Base-by-base conservation (phyloP, 2,797 vertebrate species). In the Cyclura pinguis region DNA sequence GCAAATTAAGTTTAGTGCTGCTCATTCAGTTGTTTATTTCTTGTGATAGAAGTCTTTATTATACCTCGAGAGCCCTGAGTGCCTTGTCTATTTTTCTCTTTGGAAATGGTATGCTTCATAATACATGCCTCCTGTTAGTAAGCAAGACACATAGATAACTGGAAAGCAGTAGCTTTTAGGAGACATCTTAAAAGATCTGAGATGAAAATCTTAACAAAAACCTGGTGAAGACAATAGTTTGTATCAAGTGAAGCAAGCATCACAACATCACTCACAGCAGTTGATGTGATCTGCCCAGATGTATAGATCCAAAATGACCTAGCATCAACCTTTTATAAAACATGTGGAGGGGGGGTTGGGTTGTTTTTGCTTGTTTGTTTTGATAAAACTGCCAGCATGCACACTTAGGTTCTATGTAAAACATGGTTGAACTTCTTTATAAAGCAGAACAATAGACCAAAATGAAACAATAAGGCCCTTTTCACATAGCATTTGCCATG, bases 1-100 rank as follows among this genome's bases (percentile, higher is more conserved):
- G 97, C 96, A 96, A 97, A 97, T 97, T 97, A 97, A 97, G 96
- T 96, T 97, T 97, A 97, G 96, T 97, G 97, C 96, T 94, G 95
- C 95, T 97, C 97, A 96, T 96, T 95, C 95, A 95, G 95, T 95
- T 97, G 96, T 96, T 97, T 97, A 96, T 96, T 95, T 94, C 94
- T 96, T 87, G 93, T 93, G 96, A 95, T 96, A 94, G 94, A 97
- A 96, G 96, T 96, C 96, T 97, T 96, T 96, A 97, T 97, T 96
- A 93, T 93, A 95, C 86, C 94, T 96, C 93, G 95, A 93, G 95
- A 93, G 91, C 80, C 86, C 93, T 59, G 92, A 96, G 82, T 94
- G 89, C 92, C 95, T 96, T 93, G 80, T 93, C 93, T 87, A 1
- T 93, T 93, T 90, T 95, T 92, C 88, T 94, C 67, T 81, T 92